These are phyloP conservation scores for Phyllotis vaccarum DNA, from an alignment of 2,797 vertebrate species.

Conservation along the genomic window DNA sequence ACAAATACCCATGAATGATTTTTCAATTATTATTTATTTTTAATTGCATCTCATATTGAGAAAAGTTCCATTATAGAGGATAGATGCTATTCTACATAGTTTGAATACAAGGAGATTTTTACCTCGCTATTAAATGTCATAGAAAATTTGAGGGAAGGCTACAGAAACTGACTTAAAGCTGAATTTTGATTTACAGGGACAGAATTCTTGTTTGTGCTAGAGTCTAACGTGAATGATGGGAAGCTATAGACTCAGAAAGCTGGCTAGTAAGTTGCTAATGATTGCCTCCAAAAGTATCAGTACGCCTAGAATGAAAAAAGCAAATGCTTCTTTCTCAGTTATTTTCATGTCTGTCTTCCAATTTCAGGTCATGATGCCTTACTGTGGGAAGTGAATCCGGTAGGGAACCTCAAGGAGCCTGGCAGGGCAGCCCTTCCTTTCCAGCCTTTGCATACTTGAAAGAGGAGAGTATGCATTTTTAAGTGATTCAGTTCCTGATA, in stretches of 20 bases:
- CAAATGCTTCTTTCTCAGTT: neutral
- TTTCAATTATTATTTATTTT: conserved; percentile 32
- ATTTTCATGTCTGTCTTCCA: neutral
- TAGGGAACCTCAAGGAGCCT: neutral
- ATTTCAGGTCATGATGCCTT: neutral
- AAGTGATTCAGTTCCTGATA: conserved; percentile 26
- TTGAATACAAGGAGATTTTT: neutral
- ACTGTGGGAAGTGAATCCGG: conserved; percentile 26
- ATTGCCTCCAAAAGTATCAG: neutral
- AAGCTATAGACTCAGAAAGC: neutral
- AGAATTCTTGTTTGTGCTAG: neutral
- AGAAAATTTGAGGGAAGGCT: neutral
- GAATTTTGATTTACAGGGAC: neutral
- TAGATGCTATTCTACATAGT: neutral
- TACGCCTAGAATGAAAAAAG: neutral
- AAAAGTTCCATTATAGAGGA: neutral
- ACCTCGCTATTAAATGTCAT: neutral
- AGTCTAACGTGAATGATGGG: neutral
- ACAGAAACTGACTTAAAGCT: neutral
- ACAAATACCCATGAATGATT: neutral
- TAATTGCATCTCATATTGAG: neutral
- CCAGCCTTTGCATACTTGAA: neutral
- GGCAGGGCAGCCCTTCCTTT: neutral
- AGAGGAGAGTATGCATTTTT: conserved; percentile 26
- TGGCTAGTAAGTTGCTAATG: neutral